Evolutionary conservation across 2,797 vertebrate genomes (phyloP), one percentile per base, ranked within the genome.

Genomic region (Vipera ursinii): DNA sequence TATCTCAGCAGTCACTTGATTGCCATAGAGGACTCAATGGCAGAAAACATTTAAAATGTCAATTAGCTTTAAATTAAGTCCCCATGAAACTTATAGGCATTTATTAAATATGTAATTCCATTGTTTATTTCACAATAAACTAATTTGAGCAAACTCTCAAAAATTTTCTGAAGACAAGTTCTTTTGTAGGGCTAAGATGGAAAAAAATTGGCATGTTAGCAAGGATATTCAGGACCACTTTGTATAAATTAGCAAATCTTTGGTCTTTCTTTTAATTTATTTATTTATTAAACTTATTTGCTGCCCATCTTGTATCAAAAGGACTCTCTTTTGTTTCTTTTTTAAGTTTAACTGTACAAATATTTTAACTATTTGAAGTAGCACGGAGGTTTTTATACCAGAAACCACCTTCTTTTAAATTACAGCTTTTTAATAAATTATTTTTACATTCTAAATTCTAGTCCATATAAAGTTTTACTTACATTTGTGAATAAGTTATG

Each of bases 181-280:
- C 0, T 90, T n/a, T 5, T 95, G 92, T 96, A 96, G 95, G 95
- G 63, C 91, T 94, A 93, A 94, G n/a, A 86, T 78, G 93, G 86
- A 94, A 32, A 87, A 93, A 94, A 96, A 96, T 73, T 38, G 95
- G 94, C 92, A 96, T 94, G 95, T 91, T 91, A 95, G 94, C 95
- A 92, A 57, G 89, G 86, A 90, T 5, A 51, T 92, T 92, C 65
- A 90, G 94, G 94, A 94, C 94, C 92, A 94, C 91, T 95, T 95
- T 96, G 94, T 95, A 94, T 96, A 95, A 96, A 94, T 15, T 53
- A 82, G 55, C 0, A 63, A 92, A 94, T 91, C 92, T 44, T 78
- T 48, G 73, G 38, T 22, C 17, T 44, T 78, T 22, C 17, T 48
- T 82, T 82, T 48, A 22, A 20, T 44, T 78, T 38, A 20, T 78